Conservation (phyloP, 2,888 invertebrate species). For the Stenurella melanura region DNA sequence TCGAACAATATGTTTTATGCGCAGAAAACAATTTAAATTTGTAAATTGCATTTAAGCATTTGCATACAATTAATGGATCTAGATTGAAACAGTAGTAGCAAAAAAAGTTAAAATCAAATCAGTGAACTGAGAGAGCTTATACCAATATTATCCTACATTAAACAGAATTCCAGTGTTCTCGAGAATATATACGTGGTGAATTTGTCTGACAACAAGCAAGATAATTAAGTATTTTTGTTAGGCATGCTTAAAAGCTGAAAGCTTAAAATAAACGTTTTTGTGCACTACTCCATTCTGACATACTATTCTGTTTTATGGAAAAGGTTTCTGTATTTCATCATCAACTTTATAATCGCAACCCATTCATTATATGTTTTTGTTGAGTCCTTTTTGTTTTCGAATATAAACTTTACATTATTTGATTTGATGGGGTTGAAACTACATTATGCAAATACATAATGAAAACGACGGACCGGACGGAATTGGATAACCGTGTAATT, state of each 20-base stretch:
- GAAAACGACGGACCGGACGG: slow-evolving; percentile 1
- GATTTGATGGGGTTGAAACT: slow-evolving; percentile 19
- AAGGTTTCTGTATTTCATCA: slow-evolving; percentile 25
- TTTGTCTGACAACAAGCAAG: slow-evolving; percentile 5
- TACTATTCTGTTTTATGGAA: slow-evolving; percentile 7
- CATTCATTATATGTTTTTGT: slow-evolving; percentile 26
- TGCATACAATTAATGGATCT: no score
- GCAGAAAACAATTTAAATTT: no score
- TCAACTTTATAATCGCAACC: slow-evolving; percentile 23
- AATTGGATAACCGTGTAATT: neutral
- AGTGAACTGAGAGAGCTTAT: neutral
- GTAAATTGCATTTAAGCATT: no score
- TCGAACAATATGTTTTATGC: no score
- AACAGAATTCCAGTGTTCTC: neutral
- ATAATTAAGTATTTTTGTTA: slow-evolving; percentile 20
- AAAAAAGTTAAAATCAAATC: neutral
- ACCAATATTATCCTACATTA: neutral
- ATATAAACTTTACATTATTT: slow-evolving; percentile 20
- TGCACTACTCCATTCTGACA: neutral
- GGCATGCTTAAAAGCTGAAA: slow-evolving; percentile 14
- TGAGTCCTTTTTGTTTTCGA: slow-evolving; percentile 11
- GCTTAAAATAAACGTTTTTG: slow-evolving; percentile 19
- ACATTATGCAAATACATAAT: slow-evolving; percentile 4
- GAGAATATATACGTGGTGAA: neutral
- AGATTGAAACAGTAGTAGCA: neutral